phyloP scores from a whole-genome alignment of 2,888 invertebrate genomes.

The Polia nebulosa region DNA sequence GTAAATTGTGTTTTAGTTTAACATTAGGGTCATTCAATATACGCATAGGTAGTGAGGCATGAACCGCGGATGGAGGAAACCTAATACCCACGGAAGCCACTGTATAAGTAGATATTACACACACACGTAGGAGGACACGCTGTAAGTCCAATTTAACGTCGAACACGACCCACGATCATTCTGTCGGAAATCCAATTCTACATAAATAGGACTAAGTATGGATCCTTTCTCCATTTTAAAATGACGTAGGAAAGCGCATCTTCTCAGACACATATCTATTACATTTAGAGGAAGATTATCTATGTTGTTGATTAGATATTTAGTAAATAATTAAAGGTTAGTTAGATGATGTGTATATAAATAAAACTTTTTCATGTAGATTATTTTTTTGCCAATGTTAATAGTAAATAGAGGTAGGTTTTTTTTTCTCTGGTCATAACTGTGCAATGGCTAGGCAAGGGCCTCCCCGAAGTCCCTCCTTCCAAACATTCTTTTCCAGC shows the following conservation, averaged over 20 bases:
- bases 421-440: too few relatives aligned
- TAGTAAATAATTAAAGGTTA: not conserved
- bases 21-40: slow-evolving; percentile 63
- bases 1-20: slow-evolving; percentile 24
- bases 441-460: too few relatives aligned
- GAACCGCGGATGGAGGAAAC: slow-evolving; percentile 76
- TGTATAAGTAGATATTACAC: slow-evolving; percentile 41
- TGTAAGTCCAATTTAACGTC: slow-evolving; percentile 54
- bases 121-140: slow-evolving; percentile 25
- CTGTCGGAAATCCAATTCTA: slow-evolving; percentile 55
- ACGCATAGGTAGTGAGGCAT: slow-evolving; percentile 71
- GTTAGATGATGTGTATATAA: too few relatives aligned
- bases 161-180: slow-evolving; percentile 58
- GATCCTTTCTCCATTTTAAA: slow-evolving; percentile 29
- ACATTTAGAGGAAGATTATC: not conserved
- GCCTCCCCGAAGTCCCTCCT: too few relatives aligned
- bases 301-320: not conserved
- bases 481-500: too few relatives aligned
- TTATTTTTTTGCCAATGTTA: too few relatives aligned
- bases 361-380: not conserved
- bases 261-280: not conserved
- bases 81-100: slow-evolving; percentile 84
- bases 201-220: slow-evolving; percentile 27
- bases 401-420: too few relatives aligned
- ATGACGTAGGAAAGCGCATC: not conserved